Evolutionary conservation across 1,140 invertebrate genomes (phyloP).

Genomic region (Araneus ventricosus): DNA sequence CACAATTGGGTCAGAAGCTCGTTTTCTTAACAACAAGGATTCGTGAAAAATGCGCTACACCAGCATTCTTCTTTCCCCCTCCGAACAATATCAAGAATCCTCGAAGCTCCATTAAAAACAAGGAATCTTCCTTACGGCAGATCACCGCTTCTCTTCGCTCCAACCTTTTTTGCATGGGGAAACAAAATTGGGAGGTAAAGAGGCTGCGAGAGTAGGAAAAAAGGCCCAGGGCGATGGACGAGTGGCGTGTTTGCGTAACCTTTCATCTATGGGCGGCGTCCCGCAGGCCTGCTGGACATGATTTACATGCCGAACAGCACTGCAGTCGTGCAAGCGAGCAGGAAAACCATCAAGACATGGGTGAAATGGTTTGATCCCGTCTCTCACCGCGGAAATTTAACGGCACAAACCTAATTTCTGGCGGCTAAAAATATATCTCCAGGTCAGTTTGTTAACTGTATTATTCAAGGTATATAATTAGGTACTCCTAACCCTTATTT

Average conservation of each 20-base stretch:
- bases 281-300: slow-evolving; percentile 49
- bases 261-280: slow-evolving; percentile 66
- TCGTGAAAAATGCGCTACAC: too few relatives aligned
- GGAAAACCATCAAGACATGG: neutral
- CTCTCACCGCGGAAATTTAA: neutral
- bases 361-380: neutral
- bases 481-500: too few relatives aligned
- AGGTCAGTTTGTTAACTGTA: too few relatives aligned
- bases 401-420: too few relatives aligned
- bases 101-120: too few relatives aligned
- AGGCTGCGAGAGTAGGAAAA: neutral
- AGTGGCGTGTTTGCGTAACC: slow-evolving; percentile 67
- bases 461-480: too few relatives aligned
- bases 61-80: too few relatives aligned
- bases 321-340: neutral
- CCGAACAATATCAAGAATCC: too few relatives aligned
- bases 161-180: neutral
- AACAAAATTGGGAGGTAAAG: neutral
- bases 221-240: slow-evolving; percentile 37
- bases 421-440: too few relatives aligned
- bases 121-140: too few relatives aligned
- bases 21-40: too few relatives aligned
- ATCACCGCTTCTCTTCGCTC: neutral
- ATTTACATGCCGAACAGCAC: slow-evolving; percentile 57
- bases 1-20: too few relatives aligned